Percentiles rank a stretch among this genome's conserved stretches.
Evolutionary conservation across 2,113 vertebrate species (phyloP).

Genomic region (Ascaphus truei): DNA sequence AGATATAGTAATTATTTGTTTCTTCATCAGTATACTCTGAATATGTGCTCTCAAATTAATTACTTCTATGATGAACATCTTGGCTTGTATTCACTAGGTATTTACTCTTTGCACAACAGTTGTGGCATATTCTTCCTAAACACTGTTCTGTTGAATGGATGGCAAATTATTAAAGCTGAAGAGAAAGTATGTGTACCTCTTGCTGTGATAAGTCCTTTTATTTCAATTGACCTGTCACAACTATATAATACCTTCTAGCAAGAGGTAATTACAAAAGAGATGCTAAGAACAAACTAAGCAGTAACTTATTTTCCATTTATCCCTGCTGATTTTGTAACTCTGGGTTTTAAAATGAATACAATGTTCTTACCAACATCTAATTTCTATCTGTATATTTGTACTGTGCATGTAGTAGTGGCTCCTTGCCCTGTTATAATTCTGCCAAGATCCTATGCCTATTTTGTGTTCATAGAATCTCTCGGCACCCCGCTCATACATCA

Average conservation of each 20-base stretch:
- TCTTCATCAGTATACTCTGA: no score
- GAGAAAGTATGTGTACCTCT: slow-evolving; percentile 40
- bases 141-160: slow-evolving; percentile 42
- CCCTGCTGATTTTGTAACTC: no score
- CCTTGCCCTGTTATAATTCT: no score
- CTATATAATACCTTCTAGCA: slow-evolving; percentile 33
- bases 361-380: no score
- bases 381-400: no score
- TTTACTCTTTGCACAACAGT: slow-evolving; percentile 43
- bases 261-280: neutral
- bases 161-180: slow-evolving; percentile 44
- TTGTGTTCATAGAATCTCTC: no score
- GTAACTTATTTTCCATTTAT: no score
- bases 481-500: no score
- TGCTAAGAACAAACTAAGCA: neutral
- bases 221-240: slow-evolving; percentile 41
- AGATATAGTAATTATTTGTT: no score
- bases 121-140: slow-evolving; percentile 47
- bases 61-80: slow-evolving; percentile 33
- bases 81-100: slow-evolving; percentile 44
- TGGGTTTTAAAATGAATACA: no score
- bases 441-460: no score
- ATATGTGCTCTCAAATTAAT: neutral
- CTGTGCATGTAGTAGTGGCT: no score
- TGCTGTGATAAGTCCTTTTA: slow-evolving; percentile 38